Conservation (phyloP, 2,797 vertebrate genomes). For the Cyclopterus lumpus region DNA sequence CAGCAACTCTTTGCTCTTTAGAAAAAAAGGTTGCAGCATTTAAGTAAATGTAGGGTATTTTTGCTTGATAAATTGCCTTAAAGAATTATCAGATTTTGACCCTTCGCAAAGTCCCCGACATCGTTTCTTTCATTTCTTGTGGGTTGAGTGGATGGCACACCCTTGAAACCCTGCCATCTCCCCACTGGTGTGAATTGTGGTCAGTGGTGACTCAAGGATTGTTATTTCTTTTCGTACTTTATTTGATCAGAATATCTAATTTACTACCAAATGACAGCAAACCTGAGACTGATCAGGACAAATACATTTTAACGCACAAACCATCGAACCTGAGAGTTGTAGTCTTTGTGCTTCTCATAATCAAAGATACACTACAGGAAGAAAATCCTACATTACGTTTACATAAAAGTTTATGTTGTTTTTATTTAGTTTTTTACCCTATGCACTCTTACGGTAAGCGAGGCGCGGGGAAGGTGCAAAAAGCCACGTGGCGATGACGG, state of each 20-base stretch:
- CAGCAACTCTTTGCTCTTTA: too few species aligned
- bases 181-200: neutral
- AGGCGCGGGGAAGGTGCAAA: conserved; percentile 25
- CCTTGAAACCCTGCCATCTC: neutral
- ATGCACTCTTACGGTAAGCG: neutral
- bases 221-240: neutral
- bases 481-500: conserved; percentile 19
- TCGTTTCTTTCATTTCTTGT: too few species aligned
- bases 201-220: neutral
- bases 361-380: neutral
- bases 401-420: neutral
- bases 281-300: conserved; percentile 1
- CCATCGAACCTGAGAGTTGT: neutral
- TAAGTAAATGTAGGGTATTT: too few species aligned
- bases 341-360: conserved; percentile 18
- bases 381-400: conserved; percentile 17
- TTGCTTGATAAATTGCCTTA: too few species aligned
- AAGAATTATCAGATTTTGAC: too few species aligned
- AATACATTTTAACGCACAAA: neutral
- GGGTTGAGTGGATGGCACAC: neutral
- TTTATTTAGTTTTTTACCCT: neutral
- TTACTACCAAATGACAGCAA: neutral
- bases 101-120: too few species aligned
- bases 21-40: too few species aligned
- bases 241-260: neutral